Conservation (phyloP, 1,140 invertebrate genomes). For the Danaus plexippus region DNA sequence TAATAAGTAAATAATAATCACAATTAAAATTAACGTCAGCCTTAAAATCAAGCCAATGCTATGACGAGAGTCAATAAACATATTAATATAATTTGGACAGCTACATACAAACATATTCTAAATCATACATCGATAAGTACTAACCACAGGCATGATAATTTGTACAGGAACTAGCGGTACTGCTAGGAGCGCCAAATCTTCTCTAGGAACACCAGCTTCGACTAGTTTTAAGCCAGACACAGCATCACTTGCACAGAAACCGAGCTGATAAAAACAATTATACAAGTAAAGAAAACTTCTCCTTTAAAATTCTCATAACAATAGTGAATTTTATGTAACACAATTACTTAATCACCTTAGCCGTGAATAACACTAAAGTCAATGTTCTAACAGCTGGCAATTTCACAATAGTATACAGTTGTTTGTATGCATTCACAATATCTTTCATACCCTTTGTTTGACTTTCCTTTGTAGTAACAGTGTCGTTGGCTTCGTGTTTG, state of each 20-base stretch:
- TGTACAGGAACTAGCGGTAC: slow-evolving; percentile 95
- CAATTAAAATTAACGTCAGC: no score
- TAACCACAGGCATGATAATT: slow-evolving; percentile 91
- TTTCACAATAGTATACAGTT: slow-evolving; percentile 87
- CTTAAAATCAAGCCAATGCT: no score
- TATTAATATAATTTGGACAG: no score
- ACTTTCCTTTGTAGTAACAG: slow-evolving; percentile 30
- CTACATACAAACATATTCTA: no score
- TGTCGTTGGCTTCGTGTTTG: slow-evolving; percentile 83
- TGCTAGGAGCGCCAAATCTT: slow-evolving; percentile 92
- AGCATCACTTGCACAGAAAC: slow-evolving; percentile 96
- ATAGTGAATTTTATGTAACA: slow-evolving; percentile 8
- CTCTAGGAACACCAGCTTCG: slow-evolving; percentile 95
- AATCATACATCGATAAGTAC: slow-evolving; percentile 61
- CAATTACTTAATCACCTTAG: slow-evolving; percentile 81
- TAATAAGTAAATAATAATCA: no score
- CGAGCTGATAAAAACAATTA: slow-evolving; percentile 77
- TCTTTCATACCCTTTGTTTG: slow-evolving; percentile 56
- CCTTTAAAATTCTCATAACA: no score
- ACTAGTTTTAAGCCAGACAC: slow-evolving; percentile 96
- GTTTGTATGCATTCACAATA: slow-evolving; percentile 87
- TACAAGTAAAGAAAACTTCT: no score
- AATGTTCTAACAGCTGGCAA: slow-evolving; percentile 86
- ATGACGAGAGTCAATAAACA: no score
- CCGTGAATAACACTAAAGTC: slow-evolving; percentile 88